phyloP scores from a whole-genome alignment of 2,113 vertebrate species.

The Vidua macroura region DNA sequence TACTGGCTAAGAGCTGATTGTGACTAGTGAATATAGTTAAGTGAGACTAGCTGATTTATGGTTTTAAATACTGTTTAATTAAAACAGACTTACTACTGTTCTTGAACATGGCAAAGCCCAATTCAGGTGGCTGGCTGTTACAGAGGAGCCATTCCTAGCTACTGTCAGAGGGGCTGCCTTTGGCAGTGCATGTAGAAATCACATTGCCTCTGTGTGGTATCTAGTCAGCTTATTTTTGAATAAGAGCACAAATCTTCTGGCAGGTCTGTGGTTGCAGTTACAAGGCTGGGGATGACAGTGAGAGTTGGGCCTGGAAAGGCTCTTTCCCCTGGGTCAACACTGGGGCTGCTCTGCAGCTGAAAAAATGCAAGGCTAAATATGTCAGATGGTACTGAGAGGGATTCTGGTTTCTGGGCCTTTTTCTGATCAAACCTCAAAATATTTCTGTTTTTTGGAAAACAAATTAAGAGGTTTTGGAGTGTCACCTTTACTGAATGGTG shows the following conservation, averaged over 20 bases:
- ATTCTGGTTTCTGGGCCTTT: neutral
- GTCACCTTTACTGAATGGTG: neutral
- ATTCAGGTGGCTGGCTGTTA: neutral
- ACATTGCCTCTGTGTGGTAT: fast-evolving
- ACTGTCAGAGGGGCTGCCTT: neutral
- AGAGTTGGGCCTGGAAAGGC: neutral
- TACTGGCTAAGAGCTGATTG: neutral
- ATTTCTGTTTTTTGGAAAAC: neutral
- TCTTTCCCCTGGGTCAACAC: neutral
- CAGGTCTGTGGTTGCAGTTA: neutral
- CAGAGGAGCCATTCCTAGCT: neutral
- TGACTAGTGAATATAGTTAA: neutral
- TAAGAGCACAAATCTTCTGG: neutral
- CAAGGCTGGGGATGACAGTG: neutral
- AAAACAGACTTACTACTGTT: neutral
- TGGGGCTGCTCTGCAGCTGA: neutral
- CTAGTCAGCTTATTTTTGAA: neutral
- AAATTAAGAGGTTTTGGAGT: neutral
- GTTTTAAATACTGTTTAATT: neutral
- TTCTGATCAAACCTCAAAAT: neutral
- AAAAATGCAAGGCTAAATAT: neutral
- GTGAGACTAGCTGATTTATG: fast-evolving
- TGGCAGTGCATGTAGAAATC: neutral
- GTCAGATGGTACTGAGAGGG: neutral
- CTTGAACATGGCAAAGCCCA: neutral